Conservation (phyloP, 2,113 vertebrate genomes). For the Corydoras maculifer region DNA sequence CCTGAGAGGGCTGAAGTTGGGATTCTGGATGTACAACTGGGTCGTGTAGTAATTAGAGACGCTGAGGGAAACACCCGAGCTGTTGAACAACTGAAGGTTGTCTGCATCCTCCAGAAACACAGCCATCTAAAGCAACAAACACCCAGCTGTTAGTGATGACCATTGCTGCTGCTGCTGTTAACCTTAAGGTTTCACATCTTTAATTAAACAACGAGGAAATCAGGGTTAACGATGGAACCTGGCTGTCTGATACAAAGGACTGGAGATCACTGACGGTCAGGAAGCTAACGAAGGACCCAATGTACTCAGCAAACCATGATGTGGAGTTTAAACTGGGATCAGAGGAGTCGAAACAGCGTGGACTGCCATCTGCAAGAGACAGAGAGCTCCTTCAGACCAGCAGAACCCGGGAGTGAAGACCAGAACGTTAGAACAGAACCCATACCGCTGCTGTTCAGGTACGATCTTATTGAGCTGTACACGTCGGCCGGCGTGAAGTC, state of each 20-base stretch:
- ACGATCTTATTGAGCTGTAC: constrained; percentile 52
- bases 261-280: constrained; percentile 11
- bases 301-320: constrained; percentile 55
- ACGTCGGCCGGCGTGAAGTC: constrained; percentile 47
- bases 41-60: constrained; percentile 44
- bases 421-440: too few relatives aligned
- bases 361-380: constrained; percentile 33
- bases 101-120: constrained; percentile 47
- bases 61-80: constrained; percentile 27
- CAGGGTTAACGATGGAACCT: neutral
- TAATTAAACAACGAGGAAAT: neutral
- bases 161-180: too few relatives aligned
- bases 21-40: constrained; percentile 43
- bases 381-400: neutral
- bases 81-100: constrained; percentile 56
- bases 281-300: constrained; percentile 48
- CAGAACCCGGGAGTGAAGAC: too few relatives aligned
- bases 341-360: constrained; percentile 41
- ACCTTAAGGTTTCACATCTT: too few relatives aligned
- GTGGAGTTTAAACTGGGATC: constrained; percentile 51
- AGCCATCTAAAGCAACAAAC: constrained; percentile 27
- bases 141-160: too few relatives aligned
- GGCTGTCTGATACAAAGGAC: neutral
- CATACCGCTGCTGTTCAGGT: constrained; percentile 44
- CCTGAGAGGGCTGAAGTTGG: constrained; percentile 42